Percentiles rank a stretch among this genome's conserved stretches.
phyloP scores from a whole-genome alignment of 2,888 invertebrate species.

The Drosophila pseudotalamancana region DNA sequence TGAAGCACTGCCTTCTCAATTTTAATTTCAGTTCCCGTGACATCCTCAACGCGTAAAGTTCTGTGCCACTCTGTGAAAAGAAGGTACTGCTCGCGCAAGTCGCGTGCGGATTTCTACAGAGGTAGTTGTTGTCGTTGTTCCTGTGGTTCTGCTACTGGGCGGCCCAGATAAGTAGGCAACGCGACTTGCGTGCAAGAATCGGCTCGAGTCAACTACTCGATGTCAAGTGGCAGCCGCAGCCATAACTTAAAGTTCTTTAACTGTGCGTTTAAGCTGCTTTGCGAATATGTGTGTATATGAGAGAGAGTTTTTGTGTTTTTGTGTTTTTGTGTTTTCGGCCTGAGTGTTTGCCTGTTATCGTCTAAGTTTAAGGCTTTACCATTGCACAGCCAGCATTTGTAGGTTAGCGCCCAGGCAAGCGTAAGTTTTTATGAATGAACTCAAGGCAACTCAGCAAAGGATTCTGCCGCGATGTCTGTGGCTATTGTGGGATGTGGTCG shows the following conservation, averaged over 20 bases:
- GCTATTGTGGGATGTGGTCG: constrained; percentile 34
- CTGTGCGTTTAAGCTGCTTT: neutral
- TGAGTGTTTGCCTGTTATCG: constrained; percentile 36
- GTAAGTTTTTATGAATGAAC: constrained; percentile 72
- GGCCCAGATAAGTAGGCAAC: constrained; percentile 67
- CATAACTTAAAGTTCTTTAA: constrained; percentile 41
- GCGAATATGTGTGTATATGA: neutral
- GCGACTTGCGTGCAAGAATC: constrained; percentile 60
- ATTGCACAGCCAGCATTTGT: constrained; percentile 20
- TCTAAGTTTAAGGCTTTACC: constrained; percentile 52
- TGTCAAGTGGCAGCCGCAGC: constrained; percentile 50
- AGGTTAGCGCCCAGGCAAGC: constrained; percentile 31
- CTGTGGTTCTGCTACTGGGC: constrained; percentile 5
- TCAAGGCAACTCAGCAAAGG: constrained; percentile 13
- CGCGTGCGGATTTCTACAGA: constrained; percentile 49
- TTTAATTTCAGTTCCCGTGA: constrained; percentile 78
- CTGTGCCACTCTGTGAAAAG: constrained; percentile 38
- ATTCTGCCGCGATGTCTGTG: constrained; percentile 19
- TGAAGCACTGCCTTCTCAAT: constrained; percentile 52
- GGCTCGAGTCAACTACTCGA: constrained; percentile 38
- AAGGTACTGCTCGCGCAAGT: constrained; percentile 27
- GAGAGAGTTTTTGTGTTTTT: constrained; percentile 4
- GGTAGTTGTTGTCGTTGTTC: constrained; percentile 18
- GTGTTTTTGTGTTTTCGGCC: constrained; percentile 15
- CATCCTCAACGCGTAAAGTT: constrained; percentile 71